Evolutionary conservation across 2,797 vertebrate genomes (phyloP).

Genomic region (Varecia variegata): DNA sequence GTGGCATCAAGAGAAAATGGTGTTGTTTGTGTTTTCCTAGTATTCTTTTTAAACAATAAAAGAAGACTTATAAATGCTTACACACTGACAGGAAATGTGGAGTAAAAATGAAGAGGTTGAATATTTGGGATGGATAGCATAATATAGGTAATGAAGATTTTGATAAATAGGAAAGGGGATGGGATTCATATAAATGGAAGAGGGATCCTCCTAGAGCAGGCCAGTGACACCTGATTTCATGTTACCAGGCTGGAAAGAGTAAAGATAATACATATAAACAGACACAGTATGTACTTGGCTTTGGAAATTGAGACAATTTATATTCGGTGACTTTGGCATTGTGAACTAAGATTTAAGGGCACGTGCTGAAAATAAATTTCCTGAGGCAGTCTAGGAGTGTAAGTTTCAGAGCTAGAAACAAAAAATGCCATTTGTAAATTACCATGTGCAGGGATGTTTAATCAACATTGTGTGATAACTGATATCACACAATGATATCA

Average conservation of each 20-base stretch:
- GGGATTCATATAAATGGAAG: neutral
- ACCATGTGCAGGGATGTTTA: neutral
- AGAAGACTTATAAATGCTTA: neutral
- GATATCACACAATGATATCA: too few relatives aligned
- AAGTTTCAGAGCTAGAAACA: neutral
- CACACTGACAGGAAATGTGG: neutral
- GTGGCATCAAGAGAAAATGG: neutral
- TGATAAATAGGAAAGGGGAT: neutral
- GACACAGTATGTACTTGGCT: neutral
- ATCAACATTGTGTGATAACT: neutral
- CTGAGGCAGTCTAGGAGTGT: neutral
- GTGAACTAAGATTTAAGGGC: neutral
- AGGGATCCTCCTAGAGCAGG: neutral
- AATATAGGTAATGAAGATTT: neutral
- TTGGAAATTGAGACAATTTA: neutral
- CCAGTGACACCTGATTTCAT: neutral
- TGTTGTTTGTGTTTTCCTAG: neutral
- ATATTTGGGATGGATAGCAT: neutral
- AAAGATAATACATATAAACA: neutral
- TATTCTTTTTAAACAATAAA: neutral
- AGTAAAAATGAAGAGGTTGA: neutral
- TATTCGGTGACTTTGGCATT: neutral
- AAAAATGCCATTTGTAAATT: neutral
- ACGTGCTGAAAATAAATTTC: neutral
- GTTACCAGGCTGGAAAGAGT: neutral